Base-by-base conservation (phyloP, 2,888 invertebrate species). In the Tipula helvola region DNA sequence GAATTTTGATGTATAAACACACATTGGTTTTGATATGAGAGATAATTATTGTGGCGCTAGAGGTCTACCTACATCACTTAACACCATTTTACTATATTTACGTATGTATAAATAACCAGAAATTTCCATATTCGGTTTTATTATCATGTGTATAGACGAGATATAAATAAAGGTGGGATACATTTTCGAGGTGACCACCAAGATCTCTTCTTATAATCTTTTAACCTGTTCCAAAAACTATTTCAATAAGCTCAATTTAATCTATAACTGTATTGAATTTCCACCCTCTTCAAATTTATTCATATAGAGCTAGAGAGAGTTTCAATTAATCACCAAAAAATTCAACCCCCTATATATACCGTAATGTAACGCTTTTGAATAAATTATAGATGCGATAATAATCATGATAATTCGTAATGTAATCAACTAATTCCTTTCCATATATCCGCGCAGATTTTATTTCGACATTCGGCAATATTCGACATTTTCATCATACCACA, bases 341-440 rank as follows among this genome's bases (percentile, higher is more conserved):
- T 28, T 71, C 71, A 71, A 71, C 71, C 71, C 71, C 10, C 28
- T 28, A 28, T 28, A 28, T 28, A 28, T 28, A 28, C 71, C 4
- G 71, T n/a, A 18, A 71, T 28, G 28, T 71, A 71, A 71, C 71
- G 28, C 71, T 71, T 71, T 71, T 71, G 71, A 71, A 71, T 71
- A 71, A 71, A 71, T 71, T 71, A 71, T 71, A 71, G 71, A 71
- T 71, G 71, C 71, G 71, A 71, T 71, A 71, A 91, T 92, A 91
- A 92, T 91, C 91, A 91, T 90, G 91, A 91, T 91, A 92, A 91
- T 92, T 91, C 90, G 91, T 91, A 91, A 91, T 91, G 91, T 91
- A 92, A 92, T 92, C 91, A 91, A 91, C 91, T 92, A 92, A 92
- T 92, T 71, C 28, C 12, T 71, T 28, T 71, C 71, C 71, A 71